phyloP scores from a whole-genome alignment of 2,888 invertebrate genomes.

The Spisula solida region DNA sequence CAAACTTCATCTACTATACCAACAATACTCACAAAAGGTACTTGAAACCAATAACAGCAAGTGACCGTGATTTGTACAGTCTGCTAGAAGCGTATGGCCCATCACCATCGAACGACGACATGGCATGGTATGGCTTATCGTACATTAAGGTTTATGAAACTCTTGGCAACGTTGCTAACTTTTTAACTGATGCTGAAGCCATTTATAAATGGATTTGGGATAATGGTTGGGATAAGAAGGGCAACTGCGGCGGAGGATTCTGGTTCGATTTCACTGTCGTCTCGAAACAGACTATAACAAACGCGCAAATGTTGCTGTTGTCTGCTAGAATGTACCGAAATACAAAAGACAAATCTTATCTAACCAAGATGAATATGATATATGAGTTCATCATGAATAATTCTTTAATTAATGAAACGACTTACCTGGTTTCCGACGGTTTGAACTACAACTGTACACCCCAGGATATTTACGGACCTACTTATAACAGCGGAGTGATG shows the following conservation, averaged over 20 bases:
- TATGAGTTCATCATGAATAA: slow-evolving; percentile 72
- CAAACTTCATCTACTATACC: slow-evolving; percentile 74
- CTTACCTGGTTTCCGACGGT: slow-evolving; percentile 72
- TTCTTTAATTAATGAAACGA: slow-evolving; percentile 70
- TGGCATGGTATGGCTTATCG: slow-evolving; percentile 77
- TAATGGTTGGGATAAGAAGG: slow-evolving; percentile 74
- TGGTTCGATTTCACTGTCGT: slow-evolving; percentile 74
- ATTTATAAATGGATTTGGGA: slow-evolving; percentile 77
- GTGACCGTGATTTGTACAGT: slow-evolving; percentile 68
- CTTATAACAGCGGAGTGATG: slow-evolving; percentile 74
- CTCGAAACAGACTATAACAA: slow-evolving; percentile 76
- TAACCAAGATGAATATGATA: slow-evolving; percentile 64
- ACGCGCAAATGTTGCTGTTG: slow-evolving; percentile 72
- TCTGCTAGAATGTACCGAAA: slow-evolving; percentile 72
- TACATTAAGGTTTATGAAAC: slow-evolving; percentile 74
- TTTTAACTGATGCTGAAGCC: slow-evolving; percentile 69
- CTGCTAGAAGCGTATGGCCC: slow-evolving; percentile 77
- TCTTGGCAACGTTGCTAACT: slow-evolving; percentile 57
- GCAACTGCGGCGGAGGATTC: slow-evolving; percentile 74
- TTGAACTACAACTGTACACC: slow-evolving; percentile 64
- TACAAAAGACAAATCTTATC: slow-evolving; percentile 64
- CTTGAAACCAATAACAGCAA: slow-evolving; percentile 62
- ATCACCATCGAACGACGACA: slow-evolving; percentile 78
- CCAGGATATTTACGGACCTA: slow-evolving; percentile 65
- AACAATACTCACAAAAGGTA: slow-evolving; percentile 74